These are phyloP conservation scores for Hiodon tergisus DNA, from an alignment of 2,113 vertebrate species.

Conservation along the genomic window DNA sequence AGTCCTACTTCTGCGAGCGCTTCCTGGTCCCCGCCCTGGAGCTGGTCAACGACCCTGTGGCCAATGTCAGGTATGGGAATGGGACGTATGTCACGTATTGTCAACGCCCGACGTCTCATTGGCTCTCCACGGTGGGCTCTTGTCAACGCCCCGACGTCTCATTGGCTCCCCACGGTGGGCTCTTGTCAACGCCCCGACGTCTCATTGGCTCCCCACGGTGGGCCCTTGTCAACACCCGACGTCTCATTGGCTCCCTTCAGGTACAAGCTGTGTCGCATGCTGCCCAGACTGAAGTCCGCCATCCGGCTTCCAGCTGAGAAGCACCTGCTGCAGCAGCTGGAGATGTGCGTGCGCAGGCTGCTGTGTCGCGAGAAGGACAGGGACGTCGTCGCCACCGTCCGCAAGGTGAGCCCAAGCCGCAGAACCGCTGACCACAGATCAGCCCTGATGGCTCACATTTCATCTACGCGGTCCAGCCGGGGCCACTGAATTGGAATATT, in stretches of 20 bases:
- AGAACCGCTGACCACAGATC: too few relatives aligned
- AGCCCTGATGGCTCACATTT: too few relatives aligned
- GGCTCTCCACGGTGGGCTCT: neutral
- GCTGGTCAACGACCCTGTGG: conserved; percentile 84
- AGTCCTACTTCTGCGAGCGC: conserved; percentile 91
- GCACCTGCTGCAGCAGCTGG: conserved; percentile 83
- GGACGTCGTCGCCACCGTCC: conserved; percentile 81
- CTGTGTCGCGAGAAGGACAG: conserved; percentile 91
- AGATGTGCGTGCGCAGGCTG: conserved; percentile 83
- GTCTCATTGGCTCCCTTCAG: conserved; percentile 30
- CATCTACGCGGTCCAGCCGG: too few relatives aligned
- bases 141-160: too few relatives aligned
- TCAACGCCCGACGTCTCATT: neutral
- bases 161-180: neutral
- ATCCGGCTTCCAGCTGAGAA: conserved; percentile 84
- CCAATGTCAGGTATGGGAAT: conserved; percentile 82
- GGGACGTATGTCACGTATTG: neutral
- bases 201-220: neutral
- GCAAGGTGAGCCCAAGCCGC: conserved; percentile 65
- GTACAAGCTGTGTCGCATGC: conserved; percentile 78
- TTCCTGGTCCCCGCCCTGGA: conserved; percentile 85
- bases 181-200: too few relatives aligned
- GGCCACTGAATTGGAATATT: too few relatives aligned
- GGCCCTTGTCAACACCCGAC: neutral
- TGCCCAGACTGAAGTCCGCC: conserved; percentile 82